phyloP scores from a whole-genome alignment of 2,113 vertebrate species.

The Poeciliopsis turrubarensis region DNA sequence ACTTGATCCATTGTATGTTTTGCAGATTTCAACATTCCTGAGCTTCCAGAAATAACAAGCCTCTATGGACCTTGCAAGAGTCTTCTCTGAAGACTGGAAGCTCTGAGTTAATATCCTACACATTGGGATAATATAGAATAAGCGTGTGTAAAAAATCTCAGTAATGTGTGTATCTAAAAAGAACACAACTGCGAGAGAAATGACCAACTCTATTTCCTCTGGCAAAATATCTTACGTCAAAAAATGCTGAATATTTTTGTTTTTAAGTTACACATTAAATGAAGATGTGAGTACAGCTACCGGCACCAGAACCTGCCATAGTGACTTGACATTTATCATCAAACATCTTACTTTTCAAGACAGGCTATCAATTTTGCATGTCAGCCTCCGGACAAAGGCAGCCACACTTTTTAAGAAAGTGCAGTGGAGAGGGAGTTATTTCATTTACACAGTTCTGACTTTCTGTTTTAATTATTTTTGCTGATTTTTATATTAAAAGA shows the following conservation, averaged over 20 bases:
- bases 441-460: background rate
- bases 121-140: background rate
- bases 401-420: background rate
- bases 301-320: conserved; percentile 14
- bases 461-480: background rate
- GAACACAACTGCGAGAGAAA: background rate
- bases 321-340: conserved; percentile 32
- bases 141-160: background rate
- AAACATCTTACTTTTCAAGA: conserved; percentile 23
- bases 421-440: background rate
- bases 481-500: conserved; percentile 1
- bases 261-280: background rate
- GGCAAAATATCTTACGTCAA: background rate
- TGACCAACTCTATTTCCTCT: background rate
- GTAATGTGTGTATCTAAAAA: background rate
- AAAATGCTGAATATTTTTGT: conserved; percentile 1
- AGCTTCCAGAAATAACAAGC: background rate
- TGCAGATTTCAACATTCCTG: too few relatives aligned
- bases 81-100: background rate
- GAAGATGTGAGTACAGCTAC: conserved; percentile 22
- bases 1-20: background rate
- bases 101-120: background rate
- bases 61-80: background rate
- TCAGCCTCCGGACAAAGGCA: conserved; percentile 14
- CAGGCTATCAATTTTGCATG: conserved; percentile 32